phyloP scores from a whole-genome alignment of 2,113 vertebrate genomes.

The Zonotrichia leucophrys region DNA sequence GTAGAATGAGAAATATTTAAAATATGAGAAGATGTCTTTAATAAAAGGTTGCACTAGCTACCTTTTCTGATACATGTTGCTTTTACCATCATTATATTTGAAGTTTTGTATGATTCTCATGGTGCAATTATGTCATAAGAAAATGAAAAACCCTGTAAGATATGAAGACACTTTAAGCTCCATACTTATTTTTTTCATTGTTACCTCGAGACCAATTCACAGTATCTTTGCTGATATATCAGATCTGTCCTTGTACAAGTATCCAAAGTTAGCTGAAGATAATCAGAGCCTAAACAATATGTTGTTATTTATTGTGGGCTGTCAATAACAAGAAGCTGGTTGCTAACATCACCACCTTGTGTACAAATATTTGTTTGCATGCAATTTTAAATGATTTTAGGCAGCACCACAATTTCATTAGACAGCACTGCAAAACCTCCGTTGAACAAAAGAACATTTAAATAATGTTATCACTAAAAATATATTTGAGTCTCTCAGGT shows the following conservation, averaged over 20 bases:
- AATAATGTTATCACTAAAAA: slow-evolving; percentile 27
- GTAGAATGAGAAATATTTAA: slow-evolving; percentile 38
- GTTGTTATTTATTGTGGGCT: slow-evolving; percentile 57
- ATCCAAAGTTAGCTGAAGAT: background rate
- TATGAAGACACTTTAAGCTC: slow-evolving; percentile 7
- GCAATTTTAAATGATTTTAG: slow-evolving; percentile 50
- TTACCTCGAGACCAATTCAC: background rate
- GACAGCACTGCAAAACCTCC: background rate
- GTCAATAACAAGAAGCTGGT: slow-evolving; percentile 59
- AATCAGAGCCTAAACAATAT: slow-evolving; percentile 22
- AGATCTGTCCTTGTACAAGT: background rate
- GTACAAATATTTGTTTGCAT: slow-evolving; percentile 84
- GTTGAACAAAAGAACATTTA: background rate
- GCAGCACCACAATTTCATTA: slow-evolving; percentile 33
- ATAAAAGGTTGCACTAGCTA: slow-evolving; percentile 54
- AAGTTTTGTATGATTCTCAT: slow-evolving; percentile 15
- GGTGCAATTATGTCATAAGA: slow-evolving; percentile 18
- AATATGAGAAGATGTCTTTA: slow-evolving; percentile 40
- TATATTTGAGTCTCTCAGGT: background rate
- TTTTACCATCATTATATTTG: slow-evolving; percentile 29
- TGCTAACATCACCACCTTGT: slow-evolving; percentile 86
- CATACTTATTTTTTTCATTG: background rate
- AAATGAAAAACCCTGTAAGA: slow-evolving; percentile 39
- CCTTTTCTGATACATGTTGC: slow-evolving; percentile 21
- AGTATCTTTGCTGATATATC: background rate